Evolutionary conservation across 2,888 invertebrate species (phyloP), one percentile per base, ranked within the genome.

Genomic region (Brachylomia viminalis): DNA sequence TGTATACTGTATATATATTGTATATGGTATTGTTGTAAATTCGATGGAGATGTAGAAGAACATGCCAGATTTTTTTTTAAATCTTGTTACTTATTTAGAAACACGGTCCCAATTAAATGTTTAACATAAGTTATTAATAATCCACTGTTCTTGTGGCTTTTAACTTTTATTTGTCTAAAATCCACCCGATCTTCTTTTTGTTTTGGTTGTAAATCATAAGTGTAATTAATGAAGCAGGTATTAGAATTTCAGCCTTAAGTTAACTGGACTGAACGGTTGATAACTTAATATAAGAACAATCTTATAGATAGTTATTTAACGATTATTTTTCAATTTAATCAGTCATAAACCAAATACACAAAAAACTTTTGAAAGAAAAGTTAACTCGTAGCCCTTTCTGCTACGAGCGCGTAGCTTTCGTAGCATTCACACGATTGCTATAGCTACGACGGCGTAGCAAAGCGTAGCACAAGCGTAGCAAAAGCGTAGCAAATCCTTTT

Each of bases 401-500:
- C 77, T 79, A 77, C 83, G 45, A 23, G 17, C 6, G 8, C 52
- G 58, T 69, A 82, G 47, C 13, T 20, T 13, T 10, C 77, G 82
- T 82, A 80, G 82, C 62, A 38, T 13, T 17, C 0, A n/a, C 3
- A n/a, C 42, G n/a, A 42, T 11, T 27, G 6, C 20, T 42, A 52
- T 45, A 47, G 64, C 79, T 80, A 83, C 72, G 79, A 2, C 79
- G n/a, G n/a, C n/a, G 80, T 83, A 80, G 83, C 79, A 65, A 59
- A 33, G 27, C 68, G 64, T 82, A 67, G 58, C 45, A 23, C n/a
- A n/a, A n/a, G n/a, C n/a, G 80, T 83, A 80, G 83, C 79, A 59
- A 65, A 59, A 33, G 27, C 68, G 64, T 82, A 67, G 58, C 45
- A 23, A 45, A 49, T n/a, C 15, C 15, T 52, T 52, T 72, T 27